phyloP scores from a whole-genome alignment of 2,888 invertebrate species.

The Cheilosia scutellata region DNA sequence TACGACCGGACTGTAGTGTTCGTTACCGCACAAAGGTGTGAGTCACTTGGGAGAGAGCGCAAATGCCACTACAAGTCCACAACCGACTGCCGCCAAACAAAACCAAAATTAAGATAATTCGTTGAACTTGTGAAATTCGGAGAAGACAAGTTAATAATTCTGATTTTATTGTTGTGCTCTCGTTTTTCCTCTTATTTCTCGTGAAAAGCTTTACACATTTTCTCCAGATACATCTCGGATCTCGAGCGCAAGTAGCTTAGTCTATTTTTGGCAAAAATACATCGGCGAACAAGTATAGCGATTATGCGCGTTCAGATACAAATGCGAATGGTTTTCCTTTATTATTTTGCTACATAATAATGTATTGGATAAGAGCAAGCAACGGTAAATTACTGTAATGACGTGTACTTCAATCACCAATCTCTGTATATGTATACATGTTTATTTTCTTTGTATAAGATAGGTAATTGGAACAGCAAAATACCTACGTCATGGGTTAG shows the following conservation, averaged over 20 bases:
- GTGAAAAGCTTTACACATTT: slow-evolving; percentile 9
- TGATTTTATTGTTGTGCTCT: slow-evolving; percentile 28
- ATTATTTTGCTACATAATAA: not conserved
- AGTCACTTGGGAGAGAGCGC: slow-evolving; percentile 29
- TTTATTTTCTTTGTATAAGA: no score
- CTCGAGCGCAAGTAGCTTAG: not conserved
- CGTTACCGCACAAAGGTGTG: slow-evolving; percentile 46
- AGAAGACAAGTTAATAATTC: slow-evolving; percentile 34
- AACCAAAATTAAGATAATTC: slow-evolving; percentile 47
- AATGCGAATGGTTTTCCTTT: not conserved
- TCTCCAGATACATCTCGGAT: slow-evolving; percentile 17
- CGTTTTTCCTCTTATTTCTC: slow-evolving; percentile 11
- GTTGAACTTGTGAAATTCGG: slow-evolving; percentile 62
- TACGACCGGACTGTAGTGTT: not conserved
- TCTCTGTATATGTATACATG: no score
- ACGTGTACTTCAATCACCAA: no score
- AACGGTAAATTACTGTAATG: no score
- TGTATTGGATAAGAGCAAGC: no score
- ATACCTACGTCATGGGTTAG: no score
- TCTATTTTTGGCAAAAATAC: slow-evolving; percentile 45
- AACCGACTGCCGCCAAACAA: not conserved
- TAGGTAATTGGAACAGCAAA: no score
- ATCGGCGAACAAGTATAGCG: not conserved
- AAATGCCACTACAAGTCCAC: not conserved
- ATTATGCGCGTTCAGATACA: slow-evolving; percentile 6